These are phyloP conservation scores for Pollicipes pollicipes DNA, from an alignment of 1,140 invertebrate genomes.

Conservation along the genomic window DNA sequence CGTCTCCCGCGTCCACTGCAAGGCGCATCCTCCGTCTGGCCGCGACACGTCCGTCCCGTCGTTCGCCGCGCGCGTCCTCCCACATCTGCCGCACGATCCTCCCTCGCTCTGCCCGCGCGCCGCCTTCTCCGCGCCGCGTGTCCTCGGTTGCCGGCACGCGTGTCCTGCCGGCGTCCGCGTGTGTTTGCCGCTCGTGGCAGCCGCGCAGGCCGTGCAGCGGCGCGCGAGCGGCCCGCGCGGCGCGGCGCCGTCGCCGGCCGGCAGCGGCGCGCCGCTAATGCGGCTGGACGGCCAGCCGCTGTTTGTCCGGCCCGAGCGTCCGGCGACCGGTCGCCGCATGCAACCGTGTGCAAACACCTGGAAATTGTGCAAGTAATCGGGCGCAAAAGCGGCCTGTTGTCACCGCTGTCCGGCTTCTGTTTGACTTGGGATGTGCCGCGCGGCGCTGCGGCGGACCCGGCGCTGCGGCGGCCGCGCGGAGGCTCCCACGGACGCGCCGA, in stretches of 20 bases:
- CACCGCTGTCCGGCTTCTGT: neutral
- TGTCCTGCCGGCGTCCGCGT: too few relatives aligned
- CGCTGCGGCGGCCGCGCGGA: neutral
- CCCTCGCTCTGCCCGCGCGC: neutral
- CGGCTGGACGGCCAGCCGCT: too few relatives aligned
- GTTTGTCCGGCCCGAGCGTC: neutral
- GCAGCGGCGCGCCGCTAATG: too few relatives aligned
- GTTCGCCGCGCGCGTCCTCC: too few relatives aligned
- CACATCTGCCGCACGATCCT: neutral
- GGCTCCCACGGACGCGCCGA: too few relatives aligned
- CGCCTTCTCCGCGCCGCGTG: neutral
- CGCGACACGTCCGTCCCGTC: neutral
- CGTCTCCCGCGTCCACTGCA: too few relatives aligned
- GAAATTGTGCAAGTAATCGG: neutral
- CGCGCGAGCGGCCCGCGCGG: too few relatives aligned
- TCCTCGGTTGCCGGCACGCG: neutral
- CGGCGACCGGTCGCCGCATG: neutral
- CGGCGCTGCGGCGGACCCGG: neutral
- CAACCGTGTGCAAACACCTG: neutral
- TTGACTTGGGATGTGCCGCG: neutral
- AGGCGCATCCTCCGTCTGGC: too few relatives aligned
- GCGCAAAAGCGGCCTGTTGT: neutral
- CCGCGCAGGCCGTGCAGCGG: too few relatives aligned
- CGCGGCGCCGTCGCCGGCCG: too few relatives aligned
- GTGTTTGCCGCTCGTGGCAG: neutral